Evolutionary conservation across 2,113 vertebrate genomes (phyloP), one percentile per base, ranked within the genome.

Genomic region (Gambusia affinis): DNA sequence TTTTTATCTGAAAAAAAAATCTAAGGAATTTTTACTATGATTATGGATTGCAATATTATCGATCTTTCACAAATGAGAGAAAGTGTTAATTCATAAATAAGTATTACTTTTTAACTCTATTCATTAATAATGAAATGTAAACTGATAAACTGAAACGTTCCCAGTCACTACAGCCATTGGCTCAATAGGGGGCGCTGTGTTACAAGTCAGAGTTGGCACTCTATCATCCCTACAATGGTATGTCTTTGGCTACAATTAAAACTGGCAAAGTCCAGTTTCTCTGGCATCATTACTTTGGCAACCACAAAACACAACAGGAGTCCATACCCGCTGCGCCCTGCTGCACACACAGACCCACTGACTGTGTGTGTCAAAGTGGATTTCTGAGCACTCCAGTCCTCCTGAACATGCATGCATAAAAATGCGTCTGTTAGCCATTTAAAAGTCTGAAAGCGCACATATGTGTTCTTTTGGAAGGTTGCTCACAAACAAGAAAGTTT

Each of bases 261-360:
- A 24, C 81, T 89, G 90, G 88, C 87, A 86, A n/a, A 72, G 76
- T 75, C 76, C 73, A 64, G 68, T 88, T 77, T 86, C 69, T 44
- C 70, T 90, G 90, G 89, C 89, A 89, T 84, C 77, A 82, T 90
- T 60, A 68, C 72, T 85, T 87, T 91, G 91, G 89, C 90, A 90
- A 74, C 70, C 64, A 54, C 11, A 69, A 72, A 75, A 74, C 77
- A 85, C 80, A 75, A 86, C 87, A 85, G 79, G 87, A 90, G 84
- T 79, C 80, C 78, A 66, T 65, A 70, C 90, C 83, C 67, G 57
- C 89, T 88, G 86, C 44, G 86, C 83, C 88, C 88, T 89, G 89
- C 89, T 90, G 87, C 81, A 85, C 85, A 37, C 35, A 37, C 35
- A 37, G 35, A 37, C 35, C 10, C 35, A 80, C 22, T 72, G 78